Base-by-base conservation (phyloP, 2,113 vertebrate species). In the Desmodus rotundus region DNA sequence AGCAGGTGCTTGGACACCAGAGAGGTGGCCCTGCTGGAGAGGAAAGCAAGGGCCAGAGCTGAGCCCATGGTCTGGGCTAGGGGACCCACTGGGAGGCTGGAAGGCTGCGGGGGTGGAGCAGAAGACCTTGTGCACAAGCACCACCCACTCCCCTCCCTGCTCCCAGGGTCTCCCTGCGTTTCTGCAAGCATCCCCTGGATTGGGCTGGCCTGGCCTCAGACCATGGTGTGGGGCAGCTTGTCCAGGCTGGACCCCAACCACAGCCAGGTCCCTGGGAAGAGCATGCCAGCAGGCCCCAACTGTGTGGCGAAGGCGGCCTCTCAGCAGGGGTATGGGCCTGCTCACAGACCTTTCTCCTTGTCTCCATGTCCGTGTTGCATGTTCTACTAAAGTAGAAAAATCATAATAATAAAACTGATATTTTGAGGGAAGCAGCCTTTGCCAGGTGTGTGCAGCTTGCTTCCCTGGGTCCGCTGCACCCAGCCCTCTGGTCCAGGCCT, bases 361-460 rank as follows among this genome's bases (percentile, higher is more conserved):
- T 52, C 33, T 58, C 56, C 26, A 1, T 0, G 5, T 52, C 28
- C 36, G 2, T 16, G 4, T 0, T 14, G 13, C 17, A 0, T 41
- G 68, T 47, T 38, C 58, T 2, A 63, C 43, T 45, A 50, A 50
- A 61, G 28, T 1, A 70, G 94, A 14, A 17, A 67, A 72, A 31
- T 20, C 24, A 31, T 9, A 50, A 38, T 16, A 36, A 47, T 31
- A 13, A 45, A 76, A 11, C 4, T 24, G 56, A 1, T 19, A 7
- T 17, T 24, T n/a, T 41, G 3, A 0, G 13, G 20, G 61, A 65
- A 13, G n/a, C 0, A 22, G 31, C 22, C 2, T 61, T 41, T 67
- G 50, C 41, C 45, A 2, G 14, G 56, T 11, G 26, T 77, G 4
- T 3, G 28, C 28, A 0, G 41, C 11, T 28, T 47, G 50, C 68